Percentiles rank a stretch among this genome's conserved stretches.
These are phyloP conservation scores for Campaea margaritaria DNA, from an alignment of 2,888 invertebrate species.

Conservation along the genomic window DNA sequence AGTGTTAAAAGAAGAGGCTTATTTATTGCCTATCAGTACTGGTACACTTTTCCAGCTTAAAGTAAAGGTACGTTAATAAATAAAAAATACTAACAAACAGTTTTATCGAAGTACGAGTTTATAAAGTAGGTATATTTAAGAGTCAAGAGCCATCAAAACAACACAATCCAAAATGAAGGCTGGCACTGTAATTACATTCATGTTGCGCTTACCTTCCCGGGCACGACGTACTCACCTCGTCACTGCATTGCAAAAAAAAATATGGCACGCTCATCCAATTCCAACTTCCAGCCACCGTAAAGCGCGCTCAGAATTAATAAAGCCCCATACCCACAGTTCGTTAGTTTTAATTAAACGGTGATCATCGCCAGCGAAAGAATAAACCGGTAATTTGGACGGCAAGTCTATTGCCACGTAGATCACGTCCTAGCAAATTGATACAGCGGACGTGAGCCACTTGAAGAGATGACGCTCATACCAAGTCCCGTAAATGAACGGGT, in stretches of 20 bases:
- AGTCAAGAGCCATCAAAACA: too few species aligned
- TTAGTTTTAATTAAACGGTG: constrained; percentile 62
- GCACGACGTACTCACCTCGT: too few species aligned
- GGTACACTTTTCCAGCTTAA: too few species aligned
- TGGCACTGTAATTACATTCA: too few species aligned
- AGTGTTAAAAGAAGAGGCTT: too few species aligned
- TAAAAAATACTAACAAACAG: too few species aligned
- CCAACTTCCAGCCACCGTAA: not conserved
- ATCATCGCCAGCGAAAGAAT: constrained; percentile 63
- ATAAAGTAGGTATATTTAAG: too few species aligned
- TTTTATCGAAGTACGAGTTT: too few species aligned
- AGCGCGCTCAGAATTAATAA: constrained; percentile 40
- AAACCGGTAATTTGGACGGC: constrained; percentile 54
- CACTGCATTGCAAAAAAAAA: not conserved
- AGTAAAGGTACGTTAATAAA: too few species aligned
- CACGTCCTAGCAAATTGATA: constrained; percentile 74
- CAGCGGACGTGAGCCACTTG: constrained; percentile 69
- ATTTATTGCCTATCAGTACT: too few species aligned
- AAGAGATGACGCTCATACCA: constrained; percentile 67
- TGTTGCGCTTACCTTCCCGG: too few species aligned
- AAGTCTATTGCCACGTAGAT: constrained; percentile 59
- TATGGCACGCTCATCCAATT: not conserved
- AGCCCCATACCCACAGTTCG: constrained; percentile 47
- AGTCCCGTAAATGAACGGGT: constrained; percentile 51
- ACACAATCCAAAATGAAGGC: too few species aligned